A percentile compares a stretch with the other conserved stretches of the same genome.
These are phyloP conservation scores for Pygoscelis adeliae DNA, from an alignment of 2,113 vertebrate genomes.

Conservation along the genomic window DNA sequence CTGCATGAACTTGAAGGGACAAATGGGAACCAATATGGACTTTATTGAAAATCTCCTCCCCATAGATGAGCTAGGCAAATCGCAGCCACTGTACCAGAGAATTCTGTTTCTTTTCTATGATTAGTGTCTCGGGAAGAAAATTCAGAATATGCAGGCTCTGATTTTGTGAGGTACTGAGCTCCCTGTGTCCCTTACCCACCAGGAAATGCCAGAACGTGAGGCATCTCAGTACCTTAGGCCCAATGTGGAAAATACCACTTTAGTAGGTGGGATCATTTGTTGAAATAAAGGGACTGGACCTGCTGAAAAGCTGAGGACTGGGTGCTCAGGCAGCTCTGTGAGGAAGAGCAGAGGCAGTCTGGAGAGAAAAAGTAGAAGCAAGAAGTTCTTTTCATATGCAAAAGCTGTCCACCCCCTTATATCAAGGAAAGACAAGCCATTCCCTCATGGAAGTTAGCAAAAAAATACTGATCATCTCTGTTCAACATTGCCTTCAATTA, in stretches of 20 bases:
- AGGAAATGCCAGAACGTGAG: neutral
- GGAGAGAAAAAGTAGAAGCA: neutral
- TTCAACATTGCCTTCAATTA: neutral
- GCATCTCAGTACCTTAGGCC: fast-evolving
- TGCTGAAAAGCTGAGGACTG: neutral
- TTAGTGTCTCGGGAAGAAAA: neutral
- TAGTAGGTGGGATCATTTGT: neutral
- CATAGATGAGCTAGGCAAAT: neutral
- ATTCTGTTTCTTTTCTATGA: neutral
- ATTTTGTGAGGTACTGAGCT: neutral
- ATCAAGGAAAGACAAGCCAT: conserved; percentile 24
- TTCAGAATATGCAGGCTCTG: neutral
- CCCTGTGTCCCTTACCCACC: neutral
- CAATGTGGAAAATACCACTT: neutral
- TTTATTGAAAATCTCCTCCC: neutral
- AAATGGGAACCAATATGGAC: neutral
- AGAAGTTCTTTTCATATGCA: conserved; percentile 16
- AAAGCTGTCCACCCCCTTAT: conserved; percentile 52
- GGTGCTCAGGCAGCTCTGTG: neutral
- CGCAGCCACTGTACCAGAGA: neutral
- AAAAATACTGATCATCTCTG: neutral
- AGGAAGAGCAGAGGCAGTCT: neutral
- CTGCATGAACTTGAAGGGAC: neutral
- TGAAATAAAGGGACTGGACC: neutral
- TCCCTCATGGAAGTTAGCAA: neutral